Evolutionary conservation across 2,113 vertebrate genomes (phyloP), one percentile per base, ranked within the genome.

Genomic region (Nothobranchius kuhntae): DNA sequence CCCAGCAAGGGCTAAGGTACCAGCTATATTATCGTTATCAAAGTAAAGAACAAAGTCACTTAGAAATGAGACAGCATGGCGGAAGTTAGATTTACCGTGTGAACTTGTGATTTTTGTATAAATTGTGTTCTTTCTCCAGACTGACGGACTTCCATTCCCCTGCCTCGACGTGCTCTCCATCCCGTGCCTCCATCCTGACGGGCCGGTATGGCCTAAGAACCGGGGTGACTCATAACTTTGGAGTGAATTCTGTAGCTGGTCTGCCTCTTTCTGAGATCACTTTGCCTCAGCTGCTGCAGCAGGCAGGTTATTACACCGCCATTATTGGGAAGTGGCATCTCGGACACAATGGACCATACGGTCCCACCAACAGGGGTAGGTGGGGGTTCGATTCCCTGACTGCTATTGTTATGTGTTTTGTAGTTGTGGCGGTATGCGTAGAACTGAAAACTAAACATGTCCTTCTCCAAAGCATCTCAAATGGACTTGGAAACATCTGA

Each of bases 251-350:
- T 0, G 64, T 94, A 0, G 96, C 93, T 0, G 97, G 98, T 17
- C 93, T 99, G 5, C 96, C 98, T 3, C 88, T 96, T 30, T 95
- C 96, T 0, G 98, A 99, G 90, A 95, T 93, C 53, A 97, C 96
- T 3, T 80, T 99, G 63, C 93, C 96, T 0, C 92, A 96, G 83
- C 92, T 95, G 0, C 92, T 99, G 55, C 91, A 61, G 58, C 75
- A 61, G 46, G 93, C 90, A 0, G 97, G 96, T 0, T 99, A 99
- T 67, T 86, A 90, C 86, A 99, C 97, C 0, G 96, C 91, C 58
- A 93, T 95, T 74, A 92, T 99, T 0, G 98, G 98, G 70, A 99
- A 99, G 83, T 99, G 98, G 98, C 98, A 99, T 80, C 94, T 99
- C 15, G 98, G 98, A 26, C 97, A 99, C 86, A 91, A 92, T 0